Evolutionary conservation across 2,888 invertebrate species (phyloP).

Genomic region (Drosophila meridionalis): DNA sequence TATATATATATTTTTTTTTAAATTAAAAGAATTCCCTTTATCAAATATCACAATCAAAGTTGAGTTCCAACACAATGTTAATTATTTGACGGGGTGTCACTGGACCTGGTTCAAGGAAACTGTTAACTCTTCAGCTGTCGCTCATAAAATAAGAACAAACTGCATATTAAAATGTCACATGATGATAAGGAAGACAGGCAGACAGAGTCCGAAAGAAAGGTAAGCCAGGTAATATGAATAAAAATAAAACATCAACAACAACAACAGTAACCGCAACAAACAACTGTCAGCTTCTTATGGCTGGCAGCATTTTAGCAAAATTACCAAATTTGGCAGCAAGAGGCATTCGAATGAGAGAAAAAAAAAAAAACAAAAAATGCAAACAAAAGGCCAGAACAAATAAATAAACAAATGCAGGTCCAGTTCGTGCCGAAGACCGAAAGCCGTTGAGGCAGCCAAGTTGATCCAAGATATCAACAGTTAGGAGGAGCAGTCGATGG

Average conservation of each 20-base stretch:
- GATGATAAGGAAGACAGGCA: constrained; percentile 43
- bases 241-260: constrained; percentile 21
- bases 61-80: neutral
- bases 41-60: neutral
- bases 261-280: constrained; percentile 28
- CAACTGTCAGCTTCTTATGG: constrained; percentile 44
- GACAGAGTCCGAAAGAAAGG: constrained; percentile 34
- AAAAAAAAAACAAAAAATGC: constrained; percentile 9
- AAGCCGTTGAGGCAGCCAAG: constrained; percentile 30
- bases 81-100: neutral
- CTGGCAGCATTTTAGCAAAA: constrained; percentile 45
- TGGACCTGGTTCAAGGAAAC: neutral
- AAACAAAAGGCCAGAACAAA: constrained; percentile 50
- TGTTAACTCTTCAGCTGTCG: constrained; percentile 13
- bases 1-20: neutral
- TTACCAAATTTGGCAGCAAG: constrained; percentile 59
- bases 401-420: constrained; percentile 73
- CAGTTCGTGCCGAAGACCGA: constrained; percentile 35
- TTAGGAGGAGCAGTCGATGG: neutral
- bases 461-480: constrained; percentile 55
- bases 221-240: constrained; percentile 31
- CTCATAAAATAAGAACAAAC: constrained; percentile 59
- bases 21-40: neutral
- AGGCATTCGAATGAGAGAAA: constrained; percentile 21
- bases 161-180: constrained; percentile 72